Conservation (phyloP, 2,888 invertebrate genomes). For the Acheta domesticus region DNA sequence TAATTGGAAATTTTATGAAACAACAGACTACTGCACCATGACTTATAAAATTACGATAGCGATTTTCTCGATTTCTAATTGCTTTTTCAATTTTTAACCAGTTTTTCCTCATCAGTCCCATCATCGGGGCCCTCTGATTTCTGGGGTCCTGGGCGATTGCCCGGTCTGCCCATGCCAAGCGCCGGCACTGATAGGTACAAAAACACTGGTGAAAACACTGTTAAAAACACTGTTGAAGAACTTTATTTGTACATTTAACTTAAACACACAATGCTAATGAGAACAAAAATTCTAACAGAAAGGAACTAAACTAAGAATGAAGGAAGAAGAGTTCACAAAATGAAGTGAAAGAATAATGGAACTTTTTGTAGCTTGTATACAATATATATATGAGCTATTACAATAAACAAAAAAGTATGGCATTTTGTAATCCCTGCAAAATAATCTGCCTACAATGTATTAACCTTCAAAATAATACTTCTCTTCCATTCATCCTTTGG, state of each 20-base stretch:
- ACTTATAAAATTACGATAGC: no score
- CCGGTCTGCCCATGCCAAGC: no score
- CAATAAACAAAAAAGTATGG: background rate
- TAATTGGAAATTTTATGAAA: no score
- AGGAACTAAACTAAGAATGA: background rate
- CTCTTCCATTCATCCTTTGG: constrained; percentile 18
- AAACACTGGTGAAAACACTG: background rate
- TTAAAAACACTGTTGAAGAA: background rate
- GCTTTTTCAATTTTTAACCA: no score
- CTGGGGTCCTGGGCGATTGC: no score
- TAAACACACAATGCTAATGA: background rate
- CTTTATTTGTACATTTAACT: constrained; percentile 18
- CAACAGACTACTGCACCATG: no score
- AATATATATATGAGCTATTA: constrained; percentile 6
- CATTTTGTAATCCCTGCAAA: constrained; percentile 9
- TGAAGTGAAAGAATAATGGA: background rate
- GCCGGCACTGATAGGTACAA: no score
- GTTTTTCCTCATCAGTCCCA: no score
- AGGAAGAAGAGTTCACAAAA: constrained; percentile 2
- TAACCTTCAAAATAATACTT: constrained; percentile 10
- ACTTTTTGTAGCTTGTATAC: background rate
- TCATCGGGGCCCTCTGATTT: no score
- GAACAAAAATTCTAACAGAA: constrained; percentile 3
- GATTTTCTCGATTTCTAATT: no score
- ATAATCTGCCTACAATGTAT: constrained; percentile 18